Evolutionary conservation across 2,797 vertebrate genomes (phyloP), one percentile per base, ranked within the genome.

Genomic region (Pseudochromis fuscus): DNA sequence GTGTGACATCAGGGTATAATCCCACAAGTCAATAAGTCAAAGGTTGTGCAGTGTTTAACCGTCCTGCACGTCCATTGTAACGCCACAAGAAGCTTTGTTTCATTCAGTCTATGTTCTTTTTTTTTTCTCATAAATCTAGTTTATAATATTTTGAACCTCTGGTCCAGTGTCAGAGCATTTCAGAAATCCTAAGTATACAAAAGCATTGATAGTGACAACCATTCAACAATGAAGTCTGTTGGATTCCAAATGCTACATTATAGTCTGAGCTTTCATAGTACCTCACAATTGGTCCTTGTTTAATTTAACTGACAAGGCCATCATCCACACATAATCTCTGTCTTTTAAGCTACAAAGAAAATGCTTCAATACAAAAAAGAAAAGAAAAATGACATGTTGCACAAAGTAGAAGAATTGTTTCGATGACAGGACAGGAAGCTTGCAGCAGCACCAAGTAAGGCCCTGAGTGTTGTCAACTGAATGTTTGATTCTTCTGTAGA

Each of bases 1-100:
- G 90, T 79, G 71, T 67, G 78, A 84, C 83, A 80, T 81, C 77
- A 84, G 59, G 60, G 75, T 61, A 78, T 94, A 94, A 95, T 93
- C 94, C 88, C 75, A 44, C 86, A 84, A 90, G 81, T 88, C 84
- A 80, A 89, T 89, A 50, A 87, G 87, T 88, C 84, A 87, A 88
- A 88, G 62, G 75, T 87, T 67, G 77, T 30, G 58, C 56, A 68
- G 64, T 58, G 58, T 78, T 77, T 74, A 75, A 86, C 71, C 13
- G 67, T 77, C 71, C 61, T 60, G 67, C 55, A 50, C 69, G 81
- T 75, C 23, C 61, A 33, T 56, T n/a, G 31, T 31, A 33, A 19
- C 56, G n/a, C 64, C 68, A 75, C 60, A 65, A 21, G 42, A 38
- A 69, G 67, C 33, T 19, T 31, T 40, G 30, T 58, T 59, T 35